A percentile compares a stretch with the other conserved stretches of the same genome.
Conservation (phyloP, 1,140 invertebrate genomes). For the Maniola jurtina region DNA sequence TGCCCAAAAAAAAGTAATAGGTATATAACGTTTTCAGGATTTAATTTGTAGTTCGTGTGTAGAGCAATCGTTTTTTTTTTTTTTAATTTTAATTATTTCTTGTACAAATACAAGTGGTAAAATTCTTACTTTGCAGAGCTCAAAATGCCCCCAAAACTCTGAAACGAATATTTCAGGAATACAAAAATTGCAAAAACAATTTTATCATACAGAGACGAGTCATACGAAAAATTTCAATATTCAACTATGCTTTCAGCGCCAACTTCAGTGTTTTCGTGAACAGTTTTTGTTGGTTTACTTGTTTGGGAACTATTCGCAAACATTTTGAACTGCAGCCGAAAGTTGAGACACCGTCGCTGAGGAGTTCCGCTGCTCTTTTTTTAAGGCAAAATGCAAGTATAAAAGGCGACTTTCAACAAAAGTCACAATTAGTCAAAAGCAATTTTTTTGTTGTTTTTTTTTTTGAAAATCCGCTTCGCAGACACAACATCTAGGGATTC, state of each 20-base stretch:
- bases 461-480: no score
- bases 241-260: conserved; percentile 24
- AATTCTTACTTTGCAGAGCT: background rate
- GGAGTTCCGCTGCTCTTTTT: background rate
- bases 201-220: conserved; percentile 11
- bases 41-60: no score
- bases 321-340: conserved; percentile 15
- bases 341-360: conserved; percentile 15
- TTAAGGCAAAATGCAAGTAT: background rate
- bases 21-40: no score
- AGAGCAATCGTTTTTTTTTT: no score
- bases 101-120: no score
- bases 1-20: no score
- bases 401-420: background rate
- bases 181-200: conserved; percentile 15
- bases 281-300: conserved; percentile 27
- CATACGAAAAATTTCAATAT: conserved; percentile 28
- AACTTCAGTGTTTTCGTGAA: conserved; percentile 24
- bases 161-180: background rate
- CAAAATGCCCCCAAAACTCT: background rate
- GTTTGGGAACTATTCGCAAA: conserved; percentile 33
- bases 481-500: no score
- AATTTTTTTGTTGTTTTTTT: no score
- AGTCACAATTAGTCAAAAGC: no score
- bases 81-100: no score